phyloP scores from a whole-genome alignment of 2,888 invertebrate species.

The Poecilobothrus nobilitatus region DNA sequence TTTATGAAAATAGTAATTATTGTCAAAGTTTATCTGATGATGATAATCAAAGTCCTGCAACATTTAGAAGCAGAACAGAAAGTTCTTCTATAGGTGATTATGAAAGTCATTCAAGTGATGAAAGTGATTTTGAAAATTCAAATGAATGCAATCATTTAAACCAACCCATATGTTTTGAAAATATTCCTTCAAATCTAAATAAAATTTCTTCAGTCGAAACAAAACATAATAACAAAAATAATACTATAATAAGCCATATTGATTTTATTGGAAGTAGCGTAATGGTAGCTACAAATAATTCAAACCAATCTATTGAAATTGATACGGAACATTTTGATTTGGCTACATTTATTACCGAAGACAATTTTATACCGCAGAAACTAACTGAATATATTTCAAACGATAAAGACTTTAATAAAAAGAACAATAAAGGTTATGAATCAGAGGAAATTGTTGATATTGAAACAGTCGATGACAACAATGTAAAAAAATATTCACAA shows the following conservation, averaged over 20 bases:
- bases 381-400: not conserved
- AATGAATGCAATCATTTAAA: conserved; percentile 13
- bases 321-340: conserved; percentile 40
- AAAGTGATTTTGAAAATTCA: conserved; percentile 32
- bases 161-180: not conserved
- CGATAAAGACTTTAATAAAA: not conserved
- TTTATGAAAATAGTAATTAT: conserved; percentile 16
- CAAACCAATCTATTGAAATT: conserved; percentile 19
- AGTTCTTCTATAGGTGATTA: conserved; percentile 42
- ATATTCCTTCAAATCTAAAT: not conserved
- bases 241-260: not conserved
- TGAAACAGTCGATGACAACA: conserved; percentile 36
- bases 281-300: not conserved
- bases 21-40: conserved; percentile 28
- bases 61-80: conserved; percentile 39
- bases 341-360: conserved; percentile 41
- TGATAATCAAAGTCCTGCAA: conserved; percentile 30
- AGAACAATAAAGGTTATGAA: conserved; percentile 25
- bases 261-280: not conserved
- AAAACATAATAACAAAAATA: not conserved
- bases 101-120: conserved; percentile 42
- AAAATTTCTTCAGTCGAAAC: too few species aligned
- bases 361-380: conserved; percentile 32
- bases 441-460: conserved; percentile 42
- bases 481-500: conserved; percentile 14